Evolutionary conservation across 1,140 invertebrate species (phyloP), one percentile per base, ranked within the genome.

Genomic region (Diorhabda sublineata): DNA sequence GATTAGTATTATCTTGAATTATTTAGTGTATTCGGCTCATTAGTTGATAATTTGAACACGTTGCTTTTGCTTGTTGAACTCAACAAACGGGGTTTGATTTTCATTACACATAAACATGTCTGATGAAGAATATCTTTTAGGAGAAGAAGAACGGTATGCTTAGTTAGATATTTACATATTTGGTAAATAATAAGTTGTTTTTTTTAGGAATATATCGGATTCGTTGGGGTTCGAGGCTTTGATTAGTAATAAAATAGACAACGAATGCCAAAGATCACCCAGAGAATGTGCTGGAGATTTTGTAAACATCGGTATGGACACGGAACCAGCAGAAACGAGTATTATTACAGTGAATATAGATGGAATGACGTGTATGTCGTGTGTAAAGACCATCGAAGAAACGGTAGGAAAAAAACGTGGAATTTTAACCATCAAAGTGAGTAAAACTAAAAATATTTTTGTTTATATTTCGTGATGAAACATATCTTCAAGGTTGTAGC

Each of bases 361-460:
- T 73, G 92, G 92, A 68, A 94, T 95, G 92, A 94, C 89, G 59
- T 95, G 93, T 76, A 86, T 91, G 79, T 92, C 90, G 65, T 95
- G 93, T 80, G 92, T 94, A 58, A 85, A 83, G 61, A 91, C 86
- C 75, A 93, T 94, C 64, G 88, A 93, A 78, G 83, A 83, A 0
- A 87, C 83, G 3, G 83, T 94, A 2, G 76, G 81, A 2, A 77
- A 83, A 45, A 83, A 87, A 71, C 71, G 82, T 0, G 93, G 90
- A 2, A 83, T 95, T 5, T 71, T 83, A 0, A 80, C 78, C 44
- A 86, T 91, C 58, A 88, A 87, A 77, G 92, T 95, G 64, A 83
- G 80, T 52, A 26, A 26, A 26, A 26, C 26, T 26, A 26, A 26
- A 26, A 26, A 26, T 26, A 26, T 26, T 26, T 26, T 26, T 26